Conservation (phyloP, 2,888 invertebrate genomes). For the Pristionchus mayeri region DNA sequence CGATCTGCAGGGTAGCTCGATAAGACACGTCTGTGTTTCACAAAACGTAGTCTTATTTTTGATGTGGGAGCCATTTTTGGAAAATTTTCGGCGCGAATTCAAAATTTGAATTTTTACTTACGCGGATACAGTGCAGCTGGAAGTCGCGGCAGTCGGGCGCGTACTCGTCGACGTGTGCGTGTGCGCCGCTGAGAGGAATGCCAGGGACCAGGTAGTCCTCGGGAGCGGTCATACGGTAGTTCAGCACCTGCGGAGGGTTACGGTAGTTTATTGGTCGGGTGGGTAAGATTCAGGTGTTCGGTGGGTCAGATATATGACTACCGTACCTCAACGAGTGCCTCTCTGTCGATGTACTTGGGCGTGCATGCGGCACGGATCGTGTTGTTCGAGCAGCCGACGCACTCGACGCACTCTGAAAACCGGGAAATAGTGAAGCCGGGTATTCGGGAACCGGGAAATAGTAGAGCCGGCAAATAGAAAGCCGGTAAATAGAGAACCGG, state of each 20-base stretch:
- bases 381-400: slow-evolving; percentile 99
- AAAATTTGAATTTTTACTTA: slow-evolving; percentile 49
- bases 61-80: not conserved
- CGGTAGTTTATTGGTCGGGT: not conserved
- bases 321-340: slow-evolving; percentile 83
- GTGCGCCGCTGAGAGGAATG: slow-evolving; percentile 50
- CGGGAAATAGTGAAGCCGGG: not conserved
- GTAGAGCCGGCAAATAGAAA: not conserved
- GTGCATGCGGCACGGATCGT: slow-evolving; percentile 96
- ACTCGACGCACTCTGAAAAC: slow-evolving; percentile 92
- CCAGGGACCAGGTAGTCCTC: slow-evolving; percentile 69
- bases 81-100: not conserved
- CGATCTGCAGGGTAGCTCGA: too few relatives aligned
- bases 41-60: not conserved
- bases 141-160: slow-evolving; percentile 74
- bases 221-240: slow-evolving; percentile 81
- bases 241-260: slow-evolving; percentile 81
- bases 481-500: not conserved
- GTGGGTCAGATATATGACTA: not conserved
- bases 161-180: slow-evolving; percentile 67
- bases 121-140: slow-evolving; percentile 69
- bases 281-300: not conserved
- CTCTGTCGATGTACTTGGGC: slow-evolving; percentile 92
- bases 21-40: not conserved
- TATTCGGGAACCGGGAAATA: not conserved